Evolutionary conservation across 2,113 vertebrate genomes (phyloP).

Genomic region (Prunella himalayana): DNA sequence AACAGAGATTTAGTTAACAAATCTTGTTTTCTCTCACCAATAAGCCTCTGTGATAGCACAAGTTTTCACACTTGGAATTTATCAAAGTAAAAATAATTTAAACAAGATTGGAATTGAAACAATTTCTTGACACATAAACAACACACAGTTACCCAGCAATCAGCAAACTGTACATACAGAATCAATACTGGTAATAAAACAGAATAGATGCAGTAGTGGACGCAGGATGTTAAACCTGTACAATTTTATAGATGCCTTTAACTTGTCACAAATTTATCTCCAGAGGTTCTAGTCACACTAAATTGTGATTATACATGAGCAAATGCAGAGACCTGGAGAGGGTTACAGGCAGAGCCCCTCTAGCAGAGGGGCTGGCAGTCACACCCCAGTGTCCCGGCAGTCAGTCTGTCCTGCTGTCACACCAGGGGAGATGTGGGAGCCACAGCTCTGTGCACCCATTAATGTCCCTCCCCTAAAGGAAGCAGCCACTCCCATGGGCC

Average conservation of each 20-base stretch:
- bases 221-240: not conserved
- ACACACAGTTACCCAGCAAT: not conserved
- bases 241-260: not conserved
- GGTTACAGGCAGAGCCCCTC: not conserved
- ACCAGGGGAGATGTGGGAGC: not conserved
- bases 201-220: not conserved
- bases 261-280: not conserved
- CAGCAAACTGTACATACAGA: not conserved
- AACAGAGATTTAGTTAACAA: accelerated
- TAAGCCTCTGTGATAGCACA: accelerated
- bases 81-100: not conserved
- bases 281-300: not conserved
- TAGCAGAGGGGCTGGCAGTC: not conserved
- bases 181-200: not conserved
- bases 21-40: not conserved
- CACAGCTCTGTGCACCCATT: accelerated
- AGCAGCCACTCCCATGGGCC: accelerated
- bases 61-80: not conserved
- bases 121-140: not conserved
- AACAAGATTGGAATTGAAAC: not conserved
- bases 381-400: too few relatives aligned
- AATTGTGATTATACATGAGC: accelerated
- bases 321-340: accelerated
- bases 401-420: not conserved
- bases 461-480: accelerated